Percentiles rank a stretch among this genome's conserved stretches.
Evolutionary conservation across 2,888 invertebrate species (phyloP).

Genomic region (Orchesella flavescens): DNA sequence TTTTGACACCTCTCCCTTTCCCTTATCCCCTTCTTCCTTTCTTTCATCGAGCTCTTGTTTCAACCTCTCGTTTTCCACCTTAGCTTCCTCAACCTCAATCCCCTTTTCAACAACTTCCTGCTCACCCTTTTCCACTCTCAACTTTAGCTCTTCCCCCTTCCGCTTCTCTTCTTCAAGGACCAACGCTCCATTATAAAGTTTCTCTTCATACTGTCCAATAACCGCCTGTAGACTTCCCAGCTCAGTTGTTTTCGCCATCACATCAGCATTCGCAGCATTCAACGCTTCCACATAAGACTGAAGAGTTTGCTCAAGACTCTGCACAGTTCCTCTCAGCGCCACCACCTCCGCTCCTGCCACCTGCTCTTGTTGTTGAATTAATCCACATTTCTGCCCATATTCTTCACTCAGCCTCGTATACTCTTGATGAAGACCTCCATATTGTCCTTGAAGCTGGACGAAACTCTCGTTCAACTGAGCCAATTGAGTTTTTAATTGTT

Average conservation of each 20-base stretch:
- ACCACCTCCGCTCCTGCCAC: no score
- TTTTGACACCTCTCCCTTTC: neutral
- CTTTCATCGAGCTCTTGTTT: no score
- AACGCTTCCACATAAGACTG: neutral
- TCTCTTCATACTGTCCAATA: no score
- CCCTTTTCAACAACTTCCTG: neutral
- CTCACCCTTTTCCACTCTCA: neutral
- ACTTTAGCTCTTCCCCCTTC: conserved; percentile 17
- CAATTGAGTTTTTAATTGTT: conserved; percentile 39
- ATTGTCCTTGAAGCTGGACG: conserved; percentile 8
- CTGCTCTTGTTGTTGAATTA: no score
- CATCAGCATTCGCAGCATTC: neutral
- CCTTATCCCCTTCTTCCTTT: no score
- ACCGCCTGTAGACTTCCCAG: neutral
- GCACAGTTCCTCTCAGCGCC: no score
- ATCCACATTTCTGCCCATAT: no score
- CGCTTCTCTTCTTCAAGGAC: neutral
- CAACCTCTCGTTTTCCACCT: no score
- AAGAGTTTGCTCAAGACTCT: conserved; percentile 3
- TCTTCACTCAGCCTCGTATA: neutral
- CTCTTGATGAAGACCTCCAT: conserved; percentile 15
- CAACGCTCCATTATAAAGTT: no score
- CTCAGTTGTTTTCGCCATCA: conserved; percentile 20
- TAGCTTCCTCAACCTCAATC: no score
- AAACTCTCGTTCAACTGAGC: conserved; percentile 18